Evolutionary conservation across 1,140 invertebrate genomes (phyloP).

Genomic region (Oryctes rhinoceros): DNA sequence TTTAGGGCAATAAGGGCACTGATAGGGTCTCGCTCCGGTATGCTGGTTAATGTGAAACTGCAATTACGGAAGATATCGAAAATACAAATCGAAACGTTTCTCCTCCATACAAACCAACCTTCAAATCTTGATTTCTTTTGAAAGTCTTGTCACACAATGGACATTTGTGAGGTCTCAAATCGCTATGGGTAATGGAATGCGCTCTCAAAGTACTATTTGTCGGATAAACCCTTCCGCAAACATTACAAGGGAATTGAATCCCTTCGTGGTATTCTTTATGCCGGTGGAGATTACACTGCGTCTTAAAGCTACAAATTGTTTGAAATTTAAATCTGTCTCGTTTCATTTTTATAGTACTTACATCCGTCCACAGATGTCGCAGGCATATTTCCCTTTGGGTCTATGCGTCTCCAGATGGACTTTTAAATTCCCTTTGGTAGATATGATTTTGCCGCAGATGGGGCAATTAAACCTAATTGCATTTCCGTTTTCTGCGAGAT

Average conservation of each 20-base stretch:
- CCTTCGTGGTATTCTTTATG: conserved; percentile 74
- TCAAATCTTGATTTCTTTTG: conserved; percentile 78
- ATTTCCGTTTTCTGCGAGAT: conserved; percentile 42
- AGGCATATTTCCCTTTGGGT: conserved; percentile 70
- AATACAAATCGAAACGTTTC: neutral
- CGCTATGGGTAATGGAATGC: conserved; percentile 77
- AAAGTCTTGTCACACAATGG: conserved; percentile 77
- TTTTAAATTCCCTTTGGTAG: conserved; percentile 71
- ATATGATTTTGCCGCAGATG: conserved; percentile 70
- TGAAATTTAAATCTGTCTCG: neutral
- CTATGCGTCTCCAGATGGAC: conserved; percentile 72
- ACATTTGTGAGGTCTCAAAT: conserved; percentile 74
- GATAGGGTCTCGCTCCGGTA: conserved; percentile 81
- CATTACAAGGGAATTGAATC: conserved; percentile 71
- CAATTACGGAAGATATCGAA: neutral
- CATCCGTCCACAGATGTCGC: conserved; percentile 75
- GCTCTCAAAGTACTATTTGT: conserved; percentile 74
- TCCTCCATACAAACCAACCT: conserved; percentile 61
- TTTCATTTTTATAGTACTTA: conserved; percentile 61
- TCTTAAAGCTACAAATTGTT: conserved; percentile 70
- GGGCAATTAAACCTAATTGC: conserved; percentile 62
- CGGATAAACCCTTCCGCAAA: conserved; percentile 75
- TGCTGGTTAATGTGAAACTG: conserved; percentile 82
- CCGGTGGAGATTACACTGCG: conserved; percentile 70
- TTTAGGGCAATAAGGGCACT: conserved; percentile 82